Conservation (phyloP, 2,888 invertebrate genomes). For the Apodemia zela region DNA sequence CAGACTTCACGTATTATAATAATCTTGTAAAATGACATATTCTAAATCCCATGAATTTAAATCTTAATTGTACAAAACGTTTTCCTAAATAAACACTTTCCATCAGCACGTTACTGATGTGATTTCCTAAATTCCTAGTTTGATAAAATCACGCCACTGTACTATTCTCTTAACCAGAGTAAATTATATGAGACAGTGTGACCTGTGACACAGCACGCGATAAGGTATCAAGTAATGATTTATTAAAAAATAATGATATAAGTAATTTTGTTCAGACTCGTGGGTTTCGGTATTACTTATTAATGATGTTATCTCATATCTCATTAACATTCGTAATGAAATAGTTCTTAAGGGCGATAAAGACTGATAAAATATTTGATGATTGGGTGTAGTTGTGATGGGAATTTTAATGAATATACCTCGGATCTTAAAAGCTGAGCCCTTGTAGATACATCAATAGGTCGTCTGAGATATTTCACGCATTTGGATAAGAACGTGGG, state of each 20-base stretch:
- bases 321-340: conserved; percentile 10
- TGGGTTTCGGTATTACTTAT: conserved; percentile 13
- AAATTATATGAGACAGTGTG: conserved; percentile 13
- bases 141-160: not conserved
- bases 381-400: not conserved
- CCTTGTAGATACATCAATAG: not conserved
- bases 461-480: not conserved
- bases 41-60: no score
- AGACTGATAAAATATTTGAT: conserved; percentile 1
- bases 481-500: not conserved
- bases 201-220: conserved; percentile 16
- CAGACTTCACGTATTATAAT: not conserved
- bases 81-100: no score
- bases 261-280: conserved; percentile 5
- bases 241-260: conserved; percentile 16
- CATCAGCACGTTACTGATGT: not conserved
- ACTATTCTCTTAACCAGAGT: not conserved
- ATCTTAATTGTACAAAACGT: no score
- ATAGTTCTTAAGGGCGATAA: conserved; percentile 1
- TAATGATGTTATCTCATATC: conserved; percentile 11
- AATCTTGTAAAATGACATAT: no score
- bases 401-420: not conserved
- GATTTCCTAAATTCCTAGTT: not conserved
- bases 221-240: conserved; percentile 13
- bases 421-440: not conserved